These are phyloP conservation scores for Halcyon senegalensis DNA, from an alignment of 2,113 vertebrate species.

Conservation along the genomic window DNA sequence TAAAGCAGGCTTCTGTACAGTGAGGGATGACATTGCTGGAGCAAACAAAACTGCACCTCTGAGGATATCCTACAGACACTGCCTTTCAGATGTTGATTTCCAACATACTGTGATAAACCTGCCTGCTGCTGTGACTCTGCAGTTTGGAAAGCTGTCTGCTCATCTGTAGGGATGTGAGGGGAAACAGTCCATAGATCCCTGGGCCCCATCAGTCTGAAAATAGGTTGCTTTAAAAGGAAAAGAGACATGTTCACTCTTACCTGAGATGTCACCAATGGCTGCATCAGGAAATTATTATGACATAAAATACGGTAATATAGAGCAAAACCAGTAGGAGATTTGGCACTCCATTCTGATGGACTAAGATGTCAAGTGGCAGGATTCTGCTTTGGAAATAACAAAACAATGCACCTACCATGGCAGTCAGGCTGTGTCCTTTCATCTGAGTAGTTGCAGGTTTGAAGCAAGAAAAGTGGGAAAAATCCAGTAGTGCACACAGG, in stretches of 20 bases:
- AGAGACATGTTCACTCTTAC: background rate
- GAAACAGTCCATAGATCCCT: rapidly evolving
- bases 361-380: background rate
- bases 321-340: background rate
- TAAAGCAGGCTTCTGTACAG: background rate
- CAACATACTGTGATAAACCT: background rate
- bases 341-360: background rate
- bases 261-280: background rate
- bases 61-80: background rate
- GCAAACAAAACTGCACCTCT: background rate
- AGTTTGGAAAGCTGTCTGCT: background rate
- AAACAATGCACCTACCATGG: background rate
- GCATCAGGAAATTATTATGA: background rate
- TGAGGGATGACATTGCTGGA: background rate
- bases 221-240: background rate
- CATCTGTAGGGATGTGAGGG: background rate
- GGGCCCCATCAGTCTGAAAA: background rate
- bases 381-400: background rate
- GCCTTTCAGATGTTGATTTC: background rate
- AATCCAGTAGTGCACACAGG: background rate
- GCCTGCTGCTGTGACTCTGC: rapidly evolving
- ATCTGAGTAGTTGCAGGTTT: background rate
- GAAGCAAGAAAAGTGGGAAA: background rate
- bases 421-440: background rate
- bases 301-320: background rate